Evolutionary conservation across 1,140 invertebrate species (phyloP).

Genomic region (Sesamia nonagrioides): DNA sequence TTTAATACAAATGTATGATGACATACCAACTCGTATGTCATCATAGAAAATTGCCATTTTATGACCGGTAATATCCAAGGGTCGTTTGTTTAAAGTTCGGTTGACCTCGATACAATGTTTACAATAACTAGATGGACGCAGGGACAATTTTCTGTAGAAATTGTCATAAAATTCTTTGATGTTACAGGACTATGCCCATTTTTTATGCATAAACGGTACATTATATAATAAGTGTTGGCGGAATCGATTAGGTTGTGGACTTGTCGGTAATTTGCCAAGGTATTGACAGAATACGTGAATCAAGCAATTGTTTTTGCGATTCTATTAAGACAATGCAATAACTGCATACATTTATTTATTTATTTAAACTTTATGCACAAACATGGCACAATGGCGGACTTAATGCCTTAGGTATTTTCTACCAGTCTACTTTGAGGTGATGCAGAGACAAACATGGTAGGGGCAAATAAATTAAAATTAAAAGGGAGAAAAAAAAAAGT

Average conservation of each 20-base stretch:
- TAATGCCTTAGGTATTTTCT: no score
- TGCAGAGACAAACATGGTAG: no score
- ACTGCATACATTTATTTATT: no score
- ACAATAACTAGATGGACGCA: background rate
- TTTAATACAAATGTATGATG: background rate
- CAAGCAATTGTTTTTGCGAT: no score
- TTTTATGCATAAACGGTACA: conserved; percentile 21
- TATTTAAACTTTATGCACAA: no score
- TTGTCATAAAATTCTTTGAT: conserved; percentile 16
- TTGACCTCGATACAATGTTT: conserved; percentile 11
- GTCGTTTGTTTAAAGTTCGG: background rate
- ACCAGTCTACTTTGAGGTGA: no score
- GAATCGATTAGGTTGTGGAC: conserved; percentile 20
- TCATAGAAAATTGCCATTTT: conserved; percentile 16
- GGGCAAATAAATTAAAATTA: no score
- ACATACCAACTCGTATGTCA: background rate
- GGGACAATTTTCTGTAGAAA: conserved; percentile 18
- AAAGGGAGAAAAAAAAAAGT: no score
- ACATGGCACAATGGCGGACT: no score
- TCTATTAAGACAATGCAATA: no score
- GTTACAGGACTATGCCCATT: background rate
- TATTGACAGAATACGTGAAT: background rate
- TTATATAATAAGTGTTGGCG: background rate
- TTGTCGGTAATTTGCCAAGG: background rate
- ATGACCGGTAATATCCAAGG: background rate